phyloP scores from a whole-genome alignment of 2,797 vertebrate species.

The Gouania willdenowi region DNA sequence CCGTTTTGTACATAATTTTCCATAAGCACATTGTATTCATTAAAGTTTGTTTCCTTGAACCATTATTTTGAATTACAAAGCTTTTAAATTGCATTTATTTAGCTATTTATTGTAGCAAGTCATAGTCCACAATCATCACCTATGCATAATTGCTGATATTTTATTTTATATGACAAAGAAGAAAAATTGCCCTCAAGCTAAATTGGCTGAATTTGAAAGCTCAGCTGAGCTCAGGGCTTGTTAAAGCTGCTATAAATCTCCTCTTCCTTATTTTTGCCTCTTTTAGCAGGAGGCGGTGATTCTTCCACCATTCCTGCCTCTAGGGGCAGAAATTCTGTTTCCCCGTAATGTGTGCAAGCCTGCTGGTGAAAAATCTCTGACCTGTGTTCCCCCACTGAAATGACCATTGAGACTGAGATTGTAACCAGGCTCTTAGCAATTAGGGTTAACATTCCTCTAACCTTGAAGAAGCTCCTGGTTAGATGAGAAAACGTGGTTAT shows the following conservation, averaged over 20 bases:
- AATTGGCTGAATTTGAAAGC: constrained; percentile 26
- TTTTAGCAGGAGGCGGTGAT: constrained; percentile 54
- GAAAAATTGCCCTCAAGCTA: constrained; percentile 18
- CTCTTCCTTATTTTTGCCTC: constrained; percentile 36
- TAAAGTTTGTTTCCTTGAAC: background rate
- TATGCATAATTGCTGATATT: constrained; percentile 33
- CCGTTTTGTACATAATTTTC: background rate
- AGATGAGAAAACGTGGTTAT: constrained; percentile 12
- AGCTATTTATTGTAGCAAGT: constrained; percentile 27
- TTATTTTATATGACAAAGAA: constrained; percentile 35
- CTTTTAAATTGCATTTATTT: constrained; percentile 5
- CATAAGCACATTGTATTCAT: constrained; percentile 5
- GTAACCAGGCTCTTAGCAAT: constrained; percentile 31
- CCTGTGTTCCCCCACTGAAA: constrained; percentile 43
- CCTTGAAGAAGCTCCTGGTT: constrained; percentile 19
- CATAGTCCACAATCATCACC: constrained; percentile 17
- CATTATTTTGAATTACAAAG: constrained; percentile 1
- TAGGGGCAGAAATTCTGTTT: constrained; percentile 48
- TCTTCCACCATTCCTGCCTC: constrained; percentile 47
- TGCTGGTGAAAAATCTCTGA: constrained; percentile 39
- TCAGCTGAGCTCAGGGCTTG: constrained; percentile 49
- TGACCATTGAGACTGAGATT: constrained; percentile 46
- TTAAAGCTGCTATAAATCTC: constrained; percentile 56
- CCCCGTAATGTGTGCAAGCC: constrained; percentile 26
- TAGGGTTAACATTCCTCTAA: constrained; percentile 32